These are phyloP conservation scores for Aulostomus chinensis DNA, from an alignment of 2,797 vertebrate species.

Conservation along the genomic window DNA sequence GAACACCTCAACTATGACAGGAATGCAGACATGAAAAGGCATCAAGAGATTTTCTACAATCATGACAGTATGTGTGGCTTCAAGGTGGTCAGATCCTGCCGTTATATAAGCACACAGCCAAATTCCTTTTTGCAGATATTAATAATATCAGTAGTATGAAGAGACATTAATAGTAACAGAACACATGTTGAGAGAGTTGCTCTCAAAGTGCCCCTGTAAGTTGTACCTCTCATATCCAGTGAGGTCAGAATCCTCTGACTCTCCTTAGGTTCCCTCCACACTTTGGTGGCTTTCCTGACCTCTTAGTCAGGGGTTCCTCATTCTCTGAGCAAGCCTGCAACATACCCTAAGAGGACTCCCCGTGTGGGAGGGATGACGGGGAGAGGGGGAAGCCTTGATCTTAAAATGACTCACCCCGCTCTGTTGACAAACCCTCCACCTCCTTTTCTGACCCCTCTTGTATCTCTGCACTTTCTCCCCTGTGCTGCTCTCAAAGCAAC, in stretches of 20 bases:
- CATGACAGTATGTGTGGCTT: slow-evolving; percentile 23
- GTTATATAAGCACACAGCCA: slow-evolving; percentile 13
- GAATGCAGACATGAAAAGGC: slow-evolving; percentile 63
- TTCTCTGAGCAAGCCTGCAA: slow-evolving; percentile 35
- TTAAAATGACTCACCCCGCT: slow-evolving; percentile 41
- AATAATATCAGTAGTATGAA: slow-evolving; percentile 13
- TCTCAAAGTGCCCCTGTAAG: slow-evolving; percentile 13
- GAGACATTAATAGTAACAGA: slow-evolving; percentile 6
- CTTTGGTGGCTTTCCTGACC: slow-evolving; percentile 54
- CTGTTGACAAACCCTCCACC: slow-evolving; percentile 17
- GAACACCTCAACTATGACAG: slow-evolving; percentile 61
- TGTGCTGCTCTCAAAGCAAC: slow-evolving; percentile 10
- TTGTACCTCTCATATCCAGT: slow-evolving; percentile 21
- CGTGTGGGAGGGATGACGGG: slow-evolving; percentile 38
- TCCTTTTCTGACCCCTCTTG: slow-evolving; percentile 14
- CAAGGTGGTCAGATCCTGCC: slow-evolving; percentile 1
- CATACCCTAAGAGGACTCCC: slow-evolving; percentile 55
- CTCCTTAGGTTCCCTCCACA: slow-evolving; percentile 17
- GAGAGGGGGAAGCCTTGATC: slow-evolving; percentile 54
- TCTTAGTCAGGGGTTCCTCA: slow-evolving; percentile 47
- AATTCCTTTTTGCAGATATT: slow-evolving; percentile 10
- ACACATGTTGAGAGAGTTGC: background rate
- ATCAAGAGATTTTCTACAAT: slow-evolving; percentile 39
- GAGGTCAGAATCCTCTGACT: slow-evolving; percentile 34
- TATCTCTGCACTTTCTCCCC: slow-evolving; percentile 5